These are phyloP conservation scores for Tiliqua scincoides DNA, from an alignment of 2,113 vertebrate genomes.

Conservation along the genomic window DNA sequence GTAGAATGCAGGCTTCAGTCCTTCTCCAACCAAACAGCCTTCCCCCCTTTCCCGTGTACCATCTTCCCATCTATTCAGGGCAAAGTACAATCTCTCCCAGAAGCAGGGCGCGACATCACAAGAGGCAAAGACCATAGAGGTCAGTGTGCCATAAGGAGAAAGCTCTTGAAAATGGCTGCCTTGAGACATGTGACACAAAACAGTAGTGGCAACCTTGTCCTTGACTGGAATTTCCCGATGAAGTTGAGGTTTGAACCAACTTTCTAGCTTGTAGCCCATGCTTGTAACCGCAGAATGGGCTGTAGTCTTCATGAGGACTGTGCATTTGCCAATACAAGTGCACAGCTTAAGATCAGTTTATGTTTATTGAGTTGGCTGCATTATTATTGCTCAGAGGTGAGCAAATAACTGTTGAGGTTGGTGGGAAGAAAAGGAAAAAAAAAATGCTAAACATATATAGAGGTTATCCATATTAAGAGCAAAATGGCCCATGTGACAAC, in stretches of 20 bases:
- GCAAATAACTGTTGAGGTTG: background rate
- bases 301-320: background rate
- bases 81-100: too few relatives aligned
- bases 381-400: slow-evolving; percentile 24
- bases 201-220: too few relatives aligned
- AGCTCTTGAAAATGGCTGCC: too few relatives aligned
- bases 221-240: too few relatives aligned
- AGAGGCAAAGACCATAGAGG: too few relatives aligned
- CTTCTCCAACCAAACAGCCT: too few relatives aligned
- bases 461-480: slow-evolving; percentile 25
- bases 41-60: too few relatives aligned
- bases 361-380: slow-evolving; percentile 11
- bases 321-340: slow-evolving; percentile 32
- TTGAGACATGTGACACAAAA: too few relatives aligned
- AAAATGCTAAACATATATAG: slow-evolving; percentile 22
- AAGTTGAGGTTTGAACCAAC: background rate
- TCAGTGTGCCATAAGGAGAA: too few relatives aligned
- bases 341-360: background rate
- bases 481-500: slow-evolving; percentile 30
- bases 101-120: too few relatives aligned
- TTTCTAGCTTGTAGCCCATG: background rate
- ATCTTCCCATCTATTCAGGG: too few relatives aligned
- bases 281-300: slow-evolving; percentile 23
- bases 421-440: background rate
- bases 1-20: too few relatives aligned